Percentiles rank a stretch among this genome's conserved stretches.
Conservation (phyloP, 1,140 invertebrate genomes). For the Kradibia gibbosae region DNA sequence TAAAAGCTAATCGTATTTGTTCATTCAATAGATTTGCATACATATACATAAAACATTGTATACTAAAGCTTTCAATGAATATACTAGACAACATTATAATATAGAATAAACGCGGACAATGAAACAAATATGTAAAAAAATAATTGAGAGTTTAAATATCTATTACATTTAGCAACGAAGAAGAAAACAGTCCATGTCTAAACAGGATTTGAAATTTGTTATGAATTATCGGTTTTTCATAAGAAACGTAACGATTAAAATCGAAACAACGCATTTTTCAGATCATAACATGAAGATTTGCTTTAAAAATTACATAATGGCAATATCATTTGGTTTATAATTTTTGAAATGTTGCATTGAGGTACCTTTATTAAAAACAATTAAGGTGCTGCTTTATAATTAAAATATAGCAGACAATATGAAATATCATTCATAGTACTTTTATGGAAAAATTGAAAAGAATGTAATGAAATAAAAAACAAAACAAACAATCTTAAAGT, state of each 20-base stretch:
- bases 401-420: no score
- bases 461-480: no score
- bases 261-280: constrained; percentile 7
- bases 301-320: constrained; percentile 20
- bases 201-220: constrained; percentile 41
- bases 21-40: constrained; percentile 8
- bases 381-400: no score
- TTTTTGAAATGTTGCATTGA: constrained; percentile 14
- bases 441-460: no score
- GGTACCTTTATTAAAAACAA: no score
- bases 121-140: constrained; percentile 58
- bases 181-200: constrained; percentile 26
- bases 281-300: constrained; percentile 14
- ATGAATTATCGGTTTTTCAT: constrained; percentile 40
- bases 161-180: constrained; percentile 62
- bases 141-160: constrained; percentile 58
- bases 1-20: no score
- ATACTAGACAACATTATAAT: constrained; percentile 33
- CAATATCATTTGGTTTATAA: constrained; percentile 28
- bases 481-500: no score
- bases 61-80: constrained; percentile 32
- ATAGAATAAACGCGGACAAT: constrained; percentile 52
- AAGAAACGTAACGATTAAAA: constrained; percentile 39
- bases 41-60: neutral
- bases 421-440: no score